These are phyloP conservation scores for Apamea crenata DNA, from an alignment of 2,888 invertebrate genomes.

Conservation along the genomic window DNA sequence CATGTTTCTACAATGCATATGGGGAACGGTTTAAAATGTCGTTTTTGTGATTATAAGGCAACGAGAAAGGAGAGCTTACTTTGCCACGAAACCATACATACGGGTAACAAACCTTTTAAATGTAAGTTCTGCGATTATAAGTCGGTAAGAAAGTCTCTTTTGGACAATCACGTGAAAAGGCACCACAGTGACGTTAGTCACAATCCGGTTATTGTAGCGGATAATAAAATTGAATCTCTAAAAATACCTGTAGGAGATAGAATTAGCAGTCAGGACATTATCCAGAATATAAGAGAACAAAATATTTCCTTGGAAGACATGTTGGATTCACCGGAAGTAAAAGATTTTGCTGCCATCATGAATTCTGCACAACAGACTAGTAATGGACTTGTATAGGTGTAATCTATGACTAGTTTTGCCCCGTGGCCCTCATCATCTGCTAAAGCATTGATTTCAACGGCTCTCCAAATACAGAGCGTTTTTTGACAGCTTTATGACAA, in stretches of 20 bases:
- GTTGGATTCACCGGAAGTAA: conserved; percentile 14
- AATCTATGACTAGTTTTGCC: not conserved
- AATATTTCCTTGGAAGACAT: conserved; percentile 48
- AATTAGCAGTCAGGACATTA: conserved; percentile 21
- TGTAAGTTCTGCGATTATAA: conserved; percentile 77
- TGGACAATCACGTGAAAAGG: conserved; percentile 76
- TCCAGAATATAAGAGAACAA: conserved; percentile 43
- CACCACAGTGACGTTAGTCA: conserved; percentile 71
- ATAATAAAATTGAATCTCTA: conserved; percentile 75
- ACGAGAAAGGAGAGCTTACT: conserved; percentile 76
- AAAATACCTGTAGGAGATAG: conserved; percentile 61
- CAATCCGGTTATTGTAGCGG: conserved; percentile 67
- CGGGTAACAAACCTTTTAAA: conserved; percentile 79
- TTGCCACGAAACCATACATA: conserved; percentile 79
- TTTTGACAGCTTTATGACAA: not conserved
- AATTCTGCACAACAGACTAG: not conserved
- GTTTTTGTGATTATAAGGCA: conserved; percentile 77
- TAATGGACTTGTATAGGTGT: not conserved
- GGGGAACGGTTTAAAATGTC: conserved; percentile 78
- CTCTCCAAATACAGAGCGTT: not conserved
- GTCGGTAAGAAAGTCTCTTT: conserved; percentile 73
- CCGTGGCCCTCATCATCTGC: not conserved
- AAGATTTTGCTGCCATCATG: conserved; percentile 20
- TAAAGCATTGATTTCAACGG: not conserved
- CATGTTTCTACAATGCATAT: conserved; percentile 77